phyloP scores from a whole-genome alignment of 2,797 vertebrate genomes.

The Clarias fuscus region DNA sequence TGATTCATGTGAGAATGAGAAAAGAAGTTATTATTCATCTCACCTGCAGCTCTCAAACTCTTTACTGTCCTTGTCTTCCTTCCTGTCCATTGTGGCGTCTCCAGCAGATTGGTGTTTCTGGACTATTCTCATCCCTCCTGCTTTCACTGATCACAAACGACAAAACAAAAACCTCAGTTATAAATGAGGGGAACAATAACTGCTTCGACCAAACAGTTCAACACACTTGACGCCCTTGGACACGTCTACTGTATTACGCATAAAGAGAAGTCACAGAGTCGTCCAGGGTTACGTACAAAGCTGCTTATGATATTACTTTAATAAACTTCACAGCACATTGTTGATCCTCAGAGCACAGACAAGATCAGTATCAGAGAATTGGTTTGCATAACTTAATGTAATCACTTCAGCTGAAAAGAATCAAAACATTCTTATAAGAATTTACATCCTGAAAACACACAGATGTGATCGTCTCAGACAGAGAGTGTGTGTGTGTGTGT shows the following conservation, averaged over 20 bases:
- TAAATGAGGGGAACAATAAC: neutral
- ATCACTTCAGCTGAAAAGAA: too few relatives aligned
- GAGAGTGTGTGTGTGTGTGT: too few relatives aligned
- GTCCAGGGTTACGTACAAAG: neutral
- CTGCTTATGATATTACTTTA: neutral
- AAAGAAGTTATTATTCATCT: conserved; percentile 32
- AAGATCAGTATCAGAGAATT: too few relatives aligned
- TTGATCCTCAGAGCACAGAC: neutral
- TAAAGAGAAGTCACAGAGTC: neutral
- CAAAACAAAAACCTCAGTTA: neutral
- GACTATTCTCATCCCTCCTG: conserved; percentile 96
- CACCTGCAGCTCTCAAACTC: conserved; percentile 92
- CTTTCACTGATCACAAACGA: conserved; percentile 81
- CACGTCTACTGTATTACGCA: neutral
- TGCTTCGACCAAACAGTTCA: neutral
- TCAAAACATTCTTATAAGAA: too few relatives aligned
- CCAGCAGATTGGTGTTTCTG: conserved; percentile 86
- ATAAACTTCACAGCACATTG: neutral
- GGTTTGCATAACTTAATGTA: too few relatives aligned
- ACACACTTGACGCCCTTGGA: neutral
- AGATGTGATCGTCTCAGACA: too few relatives aligned
- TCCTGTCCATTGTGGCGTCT: conserved; percentile 75
- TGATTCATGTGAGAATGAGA: neutral
- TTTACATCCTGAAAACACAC: too few relatives aligned
- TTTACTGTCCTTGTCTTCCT: conserved; percentile 81